These are phyloP conservation scores for Poicephalus gulielmi DNA, from an alignment of 2,113 vertebrate genomes.

Conservation along the genomic window DNA sequence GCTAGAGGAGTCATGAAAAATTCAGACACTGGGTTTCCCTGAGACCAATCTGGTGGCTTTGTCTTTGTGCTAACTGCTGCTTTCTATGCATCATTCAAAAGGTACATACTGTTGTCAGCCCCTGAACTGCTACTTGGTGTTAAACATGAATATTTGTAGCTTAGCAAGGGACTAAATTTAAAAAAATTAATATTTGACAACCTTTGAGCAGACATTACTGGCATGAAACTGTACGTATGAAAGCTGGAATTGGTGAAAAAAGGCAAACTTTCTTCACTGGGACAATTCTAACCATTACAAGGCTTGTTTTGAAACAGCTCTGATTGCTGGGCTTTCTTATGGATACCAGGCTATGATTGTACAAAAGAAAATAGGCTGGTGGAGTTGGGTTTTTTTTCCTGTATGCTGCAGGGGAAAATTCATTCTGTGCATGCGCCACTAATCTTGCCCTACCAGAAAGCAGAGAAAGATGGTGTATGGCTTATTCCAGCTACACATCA, in stretches of 20 bases:
- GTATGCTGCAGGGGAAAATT: slow-evolving; percentile 59
- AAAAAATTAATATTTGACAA: slow-evolving; percentile 88
- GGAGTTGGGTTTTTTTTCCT: neutral
- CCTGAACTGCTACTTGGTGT: slow-evolving; percentile 84
- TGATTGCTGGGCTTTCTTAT: slow-evolving; percentile 51
- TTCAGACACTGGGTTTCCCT: slow-evolving; percentile 90
- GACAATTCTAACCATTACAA: slow-evolving; percentile 46
- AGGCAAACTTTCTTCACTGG: slow-evolving; percentile 70
- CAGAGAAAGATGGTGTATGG: slow-evolving; percentile 45
- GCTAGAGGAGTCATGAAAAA: slow-evolving; percentile 97
- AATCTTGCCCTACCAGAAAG: slow-evolving; percentile 64
- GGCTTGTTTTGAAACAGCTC: slow-evolving; percentile 56
- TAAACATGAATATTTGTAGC: slow-evolving; percentile 89
- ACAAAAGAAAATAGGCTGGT: neutral
- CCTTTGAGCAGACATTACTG: slow-evolving; percentile 76
- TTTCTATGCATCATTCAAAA: slow-evolving; percentile 87
- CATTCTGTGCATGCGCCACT: slow-evolving; percentile 63
- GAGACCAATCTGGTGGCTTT: slow-evolving; percentile 95
- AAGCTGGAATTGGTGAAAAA: slow-evolving; percentile 74
- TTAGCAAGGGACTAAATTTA: slow-evolving; percentile 84
- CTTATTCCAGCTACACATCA: slow-evolving; percentile 61
- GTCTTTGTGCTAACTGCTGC: slow-evolving; percentile 89
- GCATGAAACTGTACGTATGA: slow-evolving; percentile 71
- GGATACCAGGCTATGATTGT: slow-evolving; percentile 1
- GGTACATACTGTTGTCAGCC: slow-evolving; percentile 84